Evolutionary conservation across 1,140 invertebrate species (phyloP).

Genomic region (Ostrea denselamellosa): DNA sequence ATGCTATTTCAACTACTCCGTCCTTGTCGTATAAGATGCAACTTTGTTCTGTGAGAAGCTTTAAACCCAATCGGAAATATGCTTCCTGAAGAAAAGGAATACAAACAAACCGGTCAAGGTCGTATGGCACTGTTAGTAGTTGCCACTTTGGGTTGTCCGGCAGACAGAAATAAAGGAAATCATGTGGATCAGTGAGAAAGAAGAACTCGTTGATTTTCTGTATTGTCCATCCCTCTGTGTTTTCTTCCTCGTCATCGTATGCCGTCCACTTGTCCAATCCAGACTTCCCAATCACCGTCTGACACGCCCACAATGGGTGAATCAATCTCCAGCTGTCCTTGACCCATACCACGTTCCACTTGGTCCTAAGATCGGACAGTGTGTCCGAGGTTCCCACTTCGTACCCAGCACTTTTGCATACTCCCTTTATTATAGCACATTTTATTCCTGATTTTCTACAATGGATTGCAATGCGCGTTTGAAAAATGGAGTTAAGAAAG

Average conservation of each 20-base stretch:
- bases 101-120: conserved; percentile 47
- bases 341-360: conserved; percentile 68
- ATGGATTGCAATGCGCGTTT: background rate
- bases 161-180: conserved; percentile 64
- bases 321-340: conserved; percentile 66
- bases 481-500: no score
- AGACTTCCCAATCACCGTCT: conserved; percentile 49
- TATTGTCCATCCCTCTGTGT: conserved; percentile 30
- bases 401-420: conserved; percentile 97
- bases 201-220: conserved; percentile 62
- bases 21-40: conserved; percentile 58
- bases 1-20: conserved; percentile 53
- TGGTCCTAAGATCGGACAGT: conserved; percentile 86
- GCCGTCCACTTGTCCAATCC: conserved; percentile 47
- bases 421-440: conserved; percentile 98
- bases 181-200: conserved; percentile 64
- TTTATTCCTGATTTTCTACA: conserved; percentile 95
- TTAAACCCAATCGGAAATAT: conserved; percentile 54
- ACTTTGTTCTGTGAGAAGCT: conserved; percentile 46
- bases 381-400: conserved; percentile 93
- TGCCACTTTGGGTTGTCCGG: conserved; percentile 63
- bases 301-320: conserved; percentile 63
- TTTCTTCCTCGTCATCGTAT: conserved; percentile 47
- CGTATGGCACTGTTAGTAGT: conserved; percentile 50
- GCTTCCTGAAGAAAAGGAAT: conserved; percentile 57